These are phyloP conservation scores for Dicyrtomina minuta DNA, from an alignment of 2,888 invertebrate species.

Conservation along the genomic window DNA sequence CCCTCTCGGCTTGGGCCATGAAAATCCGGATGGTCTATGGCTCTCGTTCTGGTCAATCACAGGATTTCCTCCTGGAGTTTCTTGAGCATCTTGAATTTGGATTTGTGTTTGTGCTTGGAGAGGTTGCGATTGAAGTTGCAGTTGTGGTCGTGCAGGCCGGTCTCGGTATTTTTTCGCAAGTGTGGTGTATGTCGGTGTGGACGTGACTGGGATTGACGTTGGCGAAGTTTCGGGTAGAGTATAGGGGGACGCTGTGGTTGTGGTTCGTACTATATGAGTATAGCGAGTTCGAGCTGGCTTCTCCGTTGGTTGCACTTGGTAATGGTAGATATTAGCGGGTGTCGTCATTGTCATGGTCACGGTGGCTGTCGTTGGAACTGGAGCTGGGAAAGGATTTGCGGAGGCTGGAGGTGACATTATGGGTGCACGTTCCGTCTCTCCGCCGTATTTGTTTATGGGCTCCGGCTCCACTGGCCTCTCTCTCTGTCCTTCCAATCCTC, in stretches of 20 bases:
- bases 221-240: background rate
- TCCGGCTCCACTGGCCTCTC: no score
- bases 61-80: conserved; percentile 16
- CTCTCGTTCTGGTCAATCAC: no score
- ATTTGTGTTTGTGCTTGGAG: background rate
- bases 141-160: conserved; percentile 8
- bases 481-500: no score
- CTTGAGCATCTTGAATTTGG: background rate
- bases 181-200: no score
- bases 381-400: background rate
- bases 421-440: no score
- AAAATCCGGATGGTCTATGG: no score
- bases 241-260: background rate
- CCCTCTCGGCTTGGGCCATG: background rate
- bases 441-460: no score
- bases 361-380: background rate
- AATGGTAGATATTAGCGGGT: background rate
- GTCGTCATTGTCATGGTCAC: background rate
- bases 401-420: background rate
- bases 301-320: conserved; percentile 6
- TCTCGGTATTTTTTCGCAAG: conserved; percentile 1
- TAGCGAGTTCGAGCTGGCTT: background rate
- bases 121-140: conserved; percentile 16
- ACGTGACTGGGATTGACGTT: no score
- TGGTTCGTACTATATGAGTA: no score